Conservation (phyloP, 2,888 invertebrate genomes). For the Synergus umbraculus region DNA sequence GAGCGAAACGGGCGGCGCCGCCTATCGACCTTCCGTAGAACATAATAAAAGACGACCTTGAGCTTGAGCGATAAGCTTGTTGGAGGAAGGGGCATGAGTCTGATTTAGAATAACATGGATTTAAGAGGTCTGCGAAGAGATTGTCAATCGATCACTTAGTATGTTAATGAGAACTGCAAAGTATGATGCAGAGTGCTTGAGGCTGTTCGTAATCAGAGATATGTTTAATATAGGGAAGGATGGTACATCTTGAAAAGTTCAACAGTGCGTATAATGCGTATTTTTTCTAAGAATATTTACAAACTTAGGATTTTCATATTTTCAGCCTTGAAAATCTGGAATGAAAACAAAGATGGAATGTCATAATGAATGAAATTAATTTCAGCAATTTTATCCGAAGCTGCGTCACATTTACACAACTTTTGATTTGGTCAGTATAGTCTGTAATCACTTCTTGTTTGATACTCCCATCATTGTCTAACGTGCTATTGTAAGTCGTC, state of each 20-base stretch:
- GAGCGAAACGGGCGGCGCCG: not conserved
- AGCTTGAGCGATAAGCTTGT: slow-evolving; percentile 27
- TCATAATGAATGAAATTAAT: not conserved
- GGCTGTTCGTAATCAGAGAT: not conserved
- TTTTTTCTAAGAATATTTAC: too few relatives aligned
- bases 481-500: not conserved
- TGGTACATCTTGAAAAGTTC: too few relatives aligned
- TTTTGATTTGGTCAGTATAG: not conserved
- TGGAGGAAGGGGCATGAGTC: not conserved
- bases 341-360: not conserved
- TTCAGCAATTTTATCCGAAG: not conserved
- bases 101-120: slow-evolving; percentile 4
- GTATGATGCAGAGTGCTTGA: not conserved
- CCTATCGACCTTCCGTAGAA: slow-evolving; percentile 25
- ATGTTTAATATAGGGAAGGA: not conserved
- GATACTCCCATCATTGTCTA: not conserved
- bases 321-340: too few relatives aligned
- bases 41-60: slow-evolving; percentile 19
- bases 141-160: not conserved
- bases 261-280: too few relatives aligned
- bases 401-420: not conserved
- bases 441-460: not conserved
- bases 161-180: not conserved
- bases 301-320: too few relatives aligned
- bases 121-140: not conserved